Conservation (phyloP, 2,888 invertebrate species). For the Ctenicera cuprea region DNA sequence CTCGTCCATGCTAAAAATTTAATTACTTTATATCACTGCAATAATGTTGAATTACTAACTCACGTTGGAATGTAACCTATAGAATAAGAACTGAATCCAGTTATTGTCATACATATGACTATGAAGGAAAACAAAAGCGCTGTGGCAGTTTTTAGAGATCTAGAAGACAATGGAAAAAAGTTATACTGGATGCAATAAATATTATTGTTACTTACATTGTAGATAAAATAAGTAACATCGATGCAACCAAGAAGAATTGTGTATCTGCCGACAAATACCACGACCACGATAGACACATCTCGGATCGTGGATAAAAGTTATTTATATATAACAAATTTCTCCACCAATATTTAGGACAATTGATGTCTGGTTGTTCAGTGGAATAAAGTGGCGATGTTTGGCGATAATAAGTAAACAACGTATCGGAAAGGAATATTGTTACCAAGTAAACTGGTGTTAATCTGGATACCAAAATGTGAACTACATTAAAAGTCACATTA, state of each 20-base stretch:
- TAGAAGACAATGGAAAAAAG: constrained; percentile 53
- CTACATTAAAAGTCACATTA: background rate
- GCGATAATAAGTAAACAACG: constrained; percentile 69
- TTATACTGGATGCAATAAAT: background rate
- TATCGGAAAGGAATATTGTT: constrained; percentile 69
- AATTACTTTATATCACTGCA: background rate
- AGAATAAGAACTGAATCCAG: constrained; percentile 69
- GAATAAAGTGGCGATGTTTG: constrained; percentile 69
- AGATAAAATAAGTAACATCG: constrained; percentile 70
- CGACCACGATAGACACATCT: constrained; percentile 74
- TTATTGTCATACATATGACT: constrained; percentile 65
- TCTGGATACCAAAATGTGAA: constrained; percentile 63
- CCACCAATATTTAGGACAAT: constrained; percentile 75
- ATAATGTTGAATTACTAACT: constrained; percentile 63
- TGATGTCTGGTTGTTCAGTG: constrained; percentile 68
- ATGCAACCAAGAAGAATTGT: constrained; percentile 71
- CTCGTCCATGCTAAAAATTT: constrained; percentile 69
- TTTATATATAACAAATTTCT: constrained; percentile 74
- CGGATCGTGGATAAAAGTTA: constrained; percentile 71
- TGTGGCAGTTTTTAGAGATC: constrained; percentile 68
- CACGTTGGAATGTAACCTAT: constrained; percentile 72
- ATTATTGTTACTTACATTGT: constrained; percentile 67
- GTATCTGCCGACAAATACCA: constrained; percentile 74
- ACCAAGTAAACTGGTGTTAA: constrained; percentile 73
- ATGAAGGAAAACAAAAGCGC: constrained; percentile 63